phyloP scores from a whole-genome alignment of 2,113 vertebrate genomes.

The Bubo scandiacus region DNA sequence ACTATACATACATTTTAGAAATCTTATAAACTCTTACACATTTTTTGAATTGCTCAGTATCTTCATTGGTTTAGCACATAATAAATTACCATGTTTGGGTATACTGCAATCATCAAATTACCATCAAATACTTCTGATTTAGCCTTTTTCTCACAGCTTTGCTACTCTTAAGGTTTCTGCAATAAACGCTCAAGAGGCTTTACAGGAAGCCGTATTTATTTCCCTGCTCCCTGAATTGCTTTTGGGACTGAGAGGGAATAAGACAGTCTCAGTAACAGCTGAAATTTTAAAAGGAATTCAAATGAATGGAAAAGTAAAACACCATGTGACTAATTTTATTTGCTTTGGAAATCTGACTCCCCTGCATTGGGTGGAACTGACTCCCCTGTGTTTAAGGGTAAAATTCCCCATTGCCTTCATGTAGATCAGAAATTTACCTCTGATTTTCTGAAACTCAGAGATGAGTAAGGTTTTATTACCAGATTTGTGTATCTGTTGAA shows the following conservation, averaged over 20 bases:
- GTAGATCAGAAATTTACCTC: neutral
- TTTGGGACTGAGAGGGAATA: neutral
- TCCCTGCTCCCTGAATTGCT: neutral
- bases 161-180: neutral
- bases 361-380: neutral
- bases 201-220: neutral
- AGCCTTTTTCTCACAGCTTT: neutral
- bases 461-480: neutral
- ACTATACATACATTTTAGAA: neutral
- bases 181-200: neutral
- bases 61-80: neutral
- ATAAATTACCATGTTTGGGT: neutral
- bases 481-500: neutral
- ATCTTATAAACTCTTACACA: neutral
- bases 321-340: neutral
- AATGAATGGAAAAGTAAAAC: neutral
- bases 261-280: neutral
- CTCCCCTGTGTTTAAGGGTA: neutral
- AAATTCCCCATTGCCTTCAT: neutral
- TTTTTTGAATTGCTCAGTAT: neutral
- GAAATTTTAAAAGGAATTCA: neutral
- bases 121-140: neutral
- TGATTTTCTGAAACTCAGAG: neutral
- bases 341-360: neutral
- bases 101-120: neutral